Percentiles rank a stretch among this genome's conserved stretches.
Conservation (phyloP, 2,888 invertebrate species). For the Metallyticus violacea region DNA sequence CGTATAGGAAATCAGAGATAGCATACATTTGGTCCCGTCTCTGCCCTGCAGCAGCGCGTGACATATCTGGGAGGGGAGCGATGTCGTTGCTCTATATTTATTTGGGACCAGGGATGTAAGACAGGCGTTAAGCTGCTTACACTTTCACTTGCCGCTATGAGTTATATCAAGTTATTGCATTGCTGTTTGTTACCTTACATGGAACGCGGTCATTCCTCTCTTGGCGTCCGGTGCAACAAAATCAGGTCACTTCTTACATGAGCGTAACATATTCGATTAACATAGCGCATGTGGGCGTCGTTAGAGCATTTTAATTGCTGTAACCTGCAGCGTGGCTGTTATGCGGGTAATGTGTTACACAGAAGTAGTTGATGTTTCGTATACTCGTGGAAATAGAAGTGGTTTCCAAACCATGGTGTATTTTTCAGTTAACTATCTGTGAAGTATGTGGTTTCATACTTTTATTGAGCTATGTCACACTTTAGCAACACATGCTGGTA, state of each 20-base stretch:
- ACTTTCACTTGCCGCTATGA: background rate
- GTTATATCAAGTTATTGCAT: background rate
- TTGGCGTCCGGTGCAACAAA: background rate
- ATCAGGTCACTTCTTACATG: background rate
- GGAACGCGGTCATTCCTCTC: background rate
- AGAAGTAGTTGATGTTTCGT: too few relatives aligned
- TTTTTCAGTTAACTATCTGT: too few relatives aligned
- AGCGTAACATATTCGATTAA: background rate
- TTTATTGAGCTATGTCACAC: too few relatives aligned
- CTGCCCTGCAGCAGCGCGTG: too few relatives aligned
- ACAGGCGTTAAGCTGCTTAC: background rate
- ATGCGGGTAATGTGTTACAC: background rate
- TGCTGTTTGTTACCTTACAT: too few relatives aligned
- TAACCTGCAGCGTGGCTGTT: background rate
- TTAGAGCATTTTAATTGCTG: background rate
- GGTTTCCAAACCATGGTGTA: too few relatives aligned
- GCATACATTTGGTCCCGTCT: too few relatives aligned
- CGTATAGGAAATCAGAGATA: too few relatives aligned
- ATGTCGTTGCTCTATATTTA: background rate
- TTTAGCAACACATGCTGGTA: too few relatives aligned
- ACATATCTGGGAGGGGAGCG: too few relatives aligned
- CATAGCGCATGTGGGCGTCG: background rate
- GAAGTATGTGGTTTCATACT: too few relatives aligned
- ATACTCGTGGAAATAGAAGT: too few relatives aligned
- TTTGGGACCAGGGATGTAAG: background rate